Base-by-base conservation (phyloP, 2,113 vertebrate genomes). In the Brachyistius frenatus region DNA sequence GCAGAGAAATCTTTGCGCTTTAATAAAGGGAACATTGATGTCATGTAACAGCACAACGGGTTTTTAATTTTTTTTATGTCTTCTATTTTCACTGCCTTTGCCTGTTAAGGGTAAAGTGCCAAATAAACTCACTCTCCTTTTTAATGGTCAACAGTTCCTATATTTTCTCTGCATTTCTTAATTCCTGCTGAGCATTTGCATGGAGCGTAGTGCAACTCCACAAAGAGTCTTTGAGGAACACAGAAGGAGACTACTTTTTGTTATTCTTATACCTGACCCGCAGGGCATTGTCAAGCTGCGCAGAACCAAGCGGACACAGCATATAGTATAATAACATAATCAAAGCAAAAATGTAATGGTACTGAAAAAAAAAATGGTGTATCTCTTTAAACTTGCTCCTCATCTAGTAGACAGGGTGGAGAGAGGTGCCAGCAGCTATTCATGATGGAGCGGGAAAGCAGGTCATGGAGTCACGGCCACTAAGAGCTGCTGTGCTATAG, bases 401-500 rank as follows among this genome's bases (percentile, higher is more conserved):
- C 91, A 92, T 93, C 91, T 88, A 88, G 86, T 62, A 85, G 91
- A 90, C 89, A 89, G 87, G 81, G 86, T 81, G 84, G 82, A 86
- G 88, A 93, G 86, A 89, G 85, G 82, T 86, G 92, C 91, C 92
- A 82, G 88, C 90, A 94, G 94, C 92, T 85, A 94, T 92, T 92
- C 91, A 91, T 75, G 47, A 87, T 69, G 78, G 86, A 93, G 91
- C 79, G 80, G 83, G 75, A 92, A 94, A 93, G 88, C 90, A 83
- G 93, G 94, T 95, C 93, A 94, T 56, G 46, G 82, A 94, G 93
- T 94, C 92, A 93, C 70, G 91, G 90, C 89, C 90, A 87, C 89
- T 94, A 91, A 93, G 90, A 90, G 91, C 86, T 16, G 84, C 86
- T 80, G 88, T 91, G 93, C 89, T 90, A 90, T 88, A 90, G 88